Evolutionary conservation across 2,888 invertebrate genomes (phyloP).

Genomic region (Macroteleia sp.): DNA sequence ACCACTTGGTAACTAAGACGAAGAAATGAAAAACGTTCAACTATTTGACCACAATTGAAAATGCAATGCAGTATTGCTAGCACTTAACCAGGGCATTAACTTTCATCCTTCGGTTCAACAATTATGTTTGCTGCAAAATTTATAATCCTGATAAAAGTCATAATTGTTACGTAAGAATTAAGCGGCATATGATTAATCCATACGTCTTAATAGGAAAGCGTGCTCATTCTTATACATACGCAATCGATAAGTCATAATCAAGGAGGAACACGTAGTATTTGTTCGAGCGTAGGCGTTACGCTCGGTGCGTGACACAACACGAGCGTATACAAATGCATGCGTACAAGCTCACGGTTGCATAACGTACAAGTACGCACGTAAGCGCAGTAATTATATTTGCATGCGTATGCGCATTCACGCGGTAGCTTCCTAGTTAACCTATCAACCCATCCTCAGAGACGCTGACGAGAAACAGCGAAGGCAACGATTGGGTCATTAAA

Average conservation of each 20-base stretch:
- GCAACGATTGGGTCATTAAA: slow-evolving; percentile 5
- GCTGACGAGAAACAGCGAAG: slow-evolving; percentile 4
- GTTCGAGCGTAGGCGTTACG: slow-evolving; percentile 56
- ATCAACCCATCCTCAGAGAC: slow-evolving; percentile 66
- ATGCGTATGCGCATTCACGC: slow-evolving; percentile 66
- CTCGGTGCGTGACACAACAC: slow-evolving; percentile 54
- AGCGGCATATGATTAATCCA: slow-evolving; percentile 38
- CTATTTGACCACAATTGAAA: too few relatives aligned
- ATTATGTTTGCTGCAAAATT: slow-evolving; percentile 18
- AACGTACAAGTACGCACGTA: slow-evolving; percentile 66
- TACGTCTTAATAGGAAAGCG: slow-evolving; percentile 44
- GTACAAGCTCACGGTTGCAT: slow-evolving; percentile 68
- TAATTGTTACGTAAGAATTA: slow-evolving; percentile 51
- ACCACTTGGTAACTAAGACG: too few relatives aligned
- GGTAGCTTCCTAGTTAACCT: slow-evolving; percentile 78
- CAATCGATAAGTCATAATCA: slow-evolving; percentile 58
- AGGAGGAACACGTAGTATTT: slow-evolving; percentile 39
- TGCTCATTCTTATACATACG: slow-evolving; percentile 36
- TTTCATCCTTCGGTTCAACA: not conserved
- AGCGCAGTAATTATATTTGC: slow-evolving; percentile 71
- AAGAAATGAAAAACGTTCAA: too few relatives aligned
- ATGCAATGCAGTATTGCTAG: too few relatives aligned
- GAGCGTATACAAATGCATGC: not conserved
- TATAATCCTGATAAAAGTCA: slow-evolving; percentile 30
- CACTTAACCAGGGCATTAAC: not conserved